A percentile compares a stretch with the other conserved stretches of the same genome.
phyloP scores from a whole-genome alignment of 2,113 vertebrate genomes.

The Psettodes erumei region DNA sequence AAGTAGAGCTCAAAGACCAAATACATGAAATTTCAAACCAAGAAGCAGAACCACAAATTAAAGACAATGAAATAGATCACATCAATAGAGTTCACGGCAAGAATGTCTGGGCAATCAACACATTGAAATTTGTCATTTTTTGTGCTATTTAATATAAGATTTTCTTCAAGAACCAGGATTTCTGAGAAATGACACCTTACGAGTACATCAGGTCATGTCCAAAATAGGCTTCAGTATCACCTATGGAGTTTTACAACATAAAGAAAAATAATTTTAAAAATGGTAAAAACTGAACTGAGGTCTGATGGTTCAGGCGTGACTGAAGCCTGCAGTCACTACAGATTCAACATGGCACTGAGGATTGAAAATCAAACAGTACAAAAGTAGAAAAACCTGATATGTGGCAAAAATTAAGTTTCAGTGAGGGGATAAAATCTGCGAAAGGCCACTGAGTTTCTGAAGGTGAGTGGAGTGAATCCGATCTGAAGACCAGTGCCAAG shows the following conservation, averaged over 20 bases:
- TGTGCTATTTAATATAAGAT: background rate
- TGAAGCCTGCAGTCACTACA: constrained; percentile 32
- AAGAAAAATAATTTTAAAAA: background rate
- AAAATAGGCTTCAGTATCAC: background rate
- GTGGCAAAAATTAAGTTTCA: constrained; percentile 28
- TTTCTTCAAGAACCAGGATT: background rate
- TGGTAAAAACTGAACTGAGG: background rate
- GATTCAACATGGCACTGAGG: constrained; percentile 14
- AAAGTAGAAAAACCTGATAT: constrained; percentile 41
- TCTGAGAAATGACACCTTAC: background rate
- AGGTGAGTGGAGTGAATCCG: background rate
- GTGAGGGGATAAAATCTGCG: background rate
- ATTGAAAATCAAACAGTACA: constrained; percentile 33
- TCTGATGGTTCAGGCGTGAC: constrained; percentile 17
- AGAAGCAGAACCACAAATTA: no score
- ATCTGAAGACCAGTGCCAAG: background rate
- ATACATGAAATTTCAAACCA: no score
- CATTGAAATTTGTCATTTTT: background rate
- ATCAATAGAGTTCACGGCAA: no score
- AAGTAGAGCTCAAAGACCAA: no score
- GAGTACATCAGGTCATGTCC: background rate
- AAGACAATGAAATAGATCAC: no score
- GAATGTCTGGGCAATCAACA: no score
- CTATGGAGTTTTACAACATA: background rate
- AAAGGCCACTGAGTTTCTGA: constrained; percentile 23